Evolutionary conservation across 2,888 invertebrate genomes (phyloP).

Genomic region (Drosophila anomelani): DNA sequence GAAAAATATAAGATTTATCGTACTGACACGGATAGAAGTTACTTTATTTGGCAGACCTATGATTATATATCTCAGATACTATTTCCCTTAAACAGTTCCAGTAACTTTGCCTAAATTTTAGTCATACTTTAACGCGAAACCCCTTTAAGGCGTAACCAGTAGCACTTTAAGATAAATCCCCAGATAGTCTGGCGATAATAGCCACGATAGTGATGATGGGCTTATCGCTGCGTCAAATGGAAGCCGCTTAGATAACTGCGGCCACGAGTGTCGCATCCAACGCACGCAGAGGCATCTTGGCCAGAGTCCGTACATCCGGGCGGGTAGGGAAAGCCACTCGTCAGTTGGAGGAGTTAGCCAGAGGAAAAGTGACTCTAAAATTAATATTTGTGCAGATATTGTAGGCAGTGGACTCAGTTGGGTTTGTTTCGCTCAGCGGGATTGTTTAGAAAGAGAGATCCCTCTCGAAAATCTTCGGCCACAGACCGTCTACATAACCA

Average conservation of each 20-base stretch:
- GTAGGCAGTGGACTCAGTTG: background rate
- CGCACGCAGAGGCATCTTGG: constrained; percentile 43
- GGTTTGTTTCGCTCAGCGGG: background rate
- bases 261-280: constrained; percentile 62
- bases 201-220: constrained; percentile 50
- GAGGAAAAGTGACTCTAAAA: constrained; percentile 10
- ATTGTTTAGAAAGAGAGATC: constrained; percentile 11
- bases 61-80: background rate
- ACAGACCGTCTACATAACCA: constrained; percentile 11
- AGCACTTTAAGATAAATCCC: constrained; percentile 60
- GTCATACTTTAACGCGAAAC: background rate
- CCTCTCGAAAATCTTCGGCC: constrained; percentile 1
- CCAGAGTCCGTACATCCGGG: constrained; percentile 47
- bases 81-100: background rate
- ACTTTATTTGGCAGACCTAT: background rate
- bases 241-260: constrained; percentile 64
- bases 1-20: background rate
- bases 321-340: constrained; percentile 26
- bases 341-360: constrained; percentile 12
- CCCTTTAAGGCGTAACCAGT: constrained; percentile 48
- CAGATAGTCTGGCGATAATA: constrained; percentile 46
- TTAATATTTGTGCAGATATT: constrained; percentile 24
- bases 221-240: constrained; percentile 72
- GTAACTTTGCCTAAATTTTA: background rate
- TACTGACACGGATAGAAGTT: background rate